A percentile compares a stretch with the other conserved stretches of the same genome.
These are phyloP conservation scores for Silurus glanis DNA, from an alignment of 2,113 vertebrate species.

Conservation along the genomic window DNA sequence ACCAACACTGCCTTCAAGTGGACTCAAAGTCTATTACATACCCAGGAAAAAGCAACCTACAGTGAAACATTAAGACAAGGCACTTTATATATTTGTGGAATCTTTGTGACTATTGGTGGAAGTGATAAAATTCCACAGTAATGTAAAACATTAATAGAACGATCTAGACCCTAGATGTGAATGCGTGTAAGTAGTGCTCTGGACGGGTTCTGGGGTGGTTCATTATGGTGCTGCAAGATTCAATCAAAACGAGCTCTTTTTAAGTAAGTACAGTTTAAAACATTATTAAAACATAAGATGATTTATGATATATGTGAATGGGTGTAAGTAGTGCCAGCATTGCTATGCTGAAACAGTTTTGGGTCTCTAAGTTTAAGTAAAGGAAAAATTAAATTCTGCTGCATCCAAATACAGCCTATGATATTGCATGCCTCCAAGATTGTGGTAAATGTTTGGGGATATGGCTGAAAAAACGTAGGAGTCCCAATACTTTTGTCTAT, in stretches of 20 bases:
- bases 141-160: neutral
- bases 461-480: no score
- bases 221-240: neutral
- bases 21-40: neutral
- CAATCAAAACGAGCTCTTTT: neutral
- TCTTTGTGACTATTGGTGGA: neutral
- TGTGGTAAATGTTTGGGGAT: no score
- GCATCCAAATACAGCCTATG: no score
- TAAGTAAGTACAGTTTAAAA: neutral
- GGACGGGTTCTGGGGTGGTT: neutral
- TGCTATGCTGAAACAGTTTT: no score
- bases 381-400: no score
- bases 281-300: neutral
- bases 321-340: no score
- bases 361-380: no score
- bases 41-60: neutral
- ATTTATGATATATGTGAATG: no score
- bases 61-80: neutral
- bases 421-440: no score
- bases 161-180: neutral
- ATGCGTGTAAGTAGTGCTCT: neutral
- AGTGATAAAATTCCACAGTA: neutral
- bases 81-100: neutral
- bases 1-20: conserved; percentile 39
- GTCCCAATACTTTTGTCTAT: no score